A percentile compares a stretch with the other conserved stretches of the same genome.
phyloP scores from a whole-genome alignment of 2,888 invertebrate species.

The Sicus ferrugineus region DNA sequence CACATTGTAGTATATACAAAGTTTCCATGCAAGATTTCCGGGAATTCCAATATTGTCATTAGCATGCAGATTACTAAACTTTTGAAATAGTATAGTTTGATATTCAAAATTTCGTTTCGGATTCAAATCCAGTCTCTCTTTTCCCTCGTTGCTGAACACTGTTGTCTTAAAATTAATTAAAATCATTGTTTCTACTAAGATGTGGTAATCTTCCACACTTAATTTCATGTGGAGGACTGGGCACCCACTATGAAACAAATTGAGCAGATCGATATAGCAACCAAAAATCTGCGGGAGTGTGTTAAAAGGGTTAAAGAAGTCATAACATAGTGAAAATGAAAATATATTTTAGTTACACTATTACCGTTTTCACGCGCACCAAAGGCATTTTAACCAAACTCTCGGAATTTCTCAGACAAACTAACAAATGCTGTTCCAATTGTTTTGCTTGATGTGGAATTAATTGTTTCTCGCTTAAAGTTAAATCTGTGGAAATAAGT shows the following conservation, averaged over 20 bases:
- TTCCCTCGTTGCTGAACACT: not conserved
- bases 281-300: constrained; percentile 38
- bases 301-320: no score
- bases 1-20: constrained; percentile 42
- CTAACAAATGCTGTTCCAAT: constrained; percentile 31
- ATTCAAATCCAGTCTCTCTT: constrained; percentile 37
- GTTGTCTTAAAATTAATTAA: constrained; percentile 22
- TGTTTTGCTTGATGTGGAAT: not conserved
- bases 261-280: constrained; percentile 33
- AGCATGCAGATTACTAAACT: constrained; percentile 38
- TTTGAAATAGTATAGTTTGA: constrained; percentile 37
- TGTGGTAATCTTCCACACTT: not conserved
- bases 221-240: not conserved
- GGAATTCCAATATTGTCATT: constrained; percentile 31
- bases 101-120: constrained; percentile 35
- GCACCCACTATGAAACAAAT: not conserved
- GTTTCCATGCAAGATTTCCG: constrained; percentile 39
- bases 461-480: not conserved
- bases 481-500: not conserved
- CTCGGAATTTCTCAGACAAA: constrained; percentile 22
- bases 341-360: not conserved
- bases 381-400: constrained; percentile 26
- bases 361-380: constrained; percentile 40
- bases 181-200: constrained; percentile 24
- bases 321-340: not conserved